These are phyloP conservation scores for Aradophagus sp. DNA, from an alignment of 1,140 invertebrate genomes.

Conservation along the genomic window DNA sequence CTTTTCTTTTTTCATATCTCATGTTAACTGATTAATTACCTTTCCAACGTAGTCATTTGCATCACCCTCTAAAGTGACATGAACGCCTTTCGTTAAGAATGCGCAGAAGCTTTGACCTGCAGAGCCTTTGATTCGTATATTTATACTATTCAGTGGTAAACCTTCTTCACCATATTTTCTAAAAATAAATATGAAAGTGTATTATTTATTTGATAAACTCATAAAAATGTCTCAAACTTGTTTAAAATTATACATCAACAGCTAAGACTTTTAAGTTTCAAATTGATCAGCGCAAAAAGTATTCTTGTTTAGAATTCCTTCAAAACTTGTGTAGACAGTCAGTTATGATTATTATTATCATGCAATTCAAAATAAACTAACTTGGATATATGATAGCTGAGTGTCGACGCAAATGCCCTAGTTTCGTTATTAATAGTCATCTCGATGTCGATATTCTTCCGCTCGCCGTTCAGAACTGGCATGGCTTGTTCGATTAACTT, in stretches of 20 bases:
- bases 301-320: too few relatives aligned
- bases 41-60: slow-evolving; percentile 98
- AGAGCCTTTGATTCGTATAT: slow-evolving; percentile 92
- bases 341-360: too few relatives aligned
- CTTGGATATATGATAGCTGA: slow-evolving; percentile 96
- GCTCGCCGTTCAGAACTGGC: slow-evolving; percentile 83
- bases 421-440: slow-evolving; percentile 94
- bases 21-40: slow-evolving; percentile 46
- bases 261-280: too few relatives aligned
- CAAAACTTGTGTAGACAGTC: too few relatives aligned
- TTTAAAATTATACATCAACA: too few relatives aligned
- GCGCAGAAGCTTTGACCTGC: slow-evolving; percentile 99
- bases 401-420: slow-evolving; percentile 92
- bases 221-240: too few relatives aligned
- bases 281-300: too few relatives aligned
- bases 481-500: slow-evolving; percentile 84
- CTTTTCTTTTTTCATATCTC: too few relatives aligned
- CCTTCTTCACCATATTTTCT: slow-evolving; percentile 93
- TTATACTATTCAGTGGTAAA: slow-evolving; percentile 88
- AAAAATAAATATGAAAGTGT: slow-evolving; percentile 56
- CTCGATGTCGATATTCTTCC: slow-evolving; percentile 82
- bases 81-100: slow-evolving; percentile 94
- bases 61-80: slow-evolving; percentile 95
- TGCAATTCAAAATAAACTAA: too few relatives aligned
- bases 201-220: slow-evolving; percentile 1